Evolutionary conservation across 2,888 invertebrate genomes (phyloP), one percentile per base, ranked within the genome.

Genomic region (Leptinotarsa juncta): DNA sequence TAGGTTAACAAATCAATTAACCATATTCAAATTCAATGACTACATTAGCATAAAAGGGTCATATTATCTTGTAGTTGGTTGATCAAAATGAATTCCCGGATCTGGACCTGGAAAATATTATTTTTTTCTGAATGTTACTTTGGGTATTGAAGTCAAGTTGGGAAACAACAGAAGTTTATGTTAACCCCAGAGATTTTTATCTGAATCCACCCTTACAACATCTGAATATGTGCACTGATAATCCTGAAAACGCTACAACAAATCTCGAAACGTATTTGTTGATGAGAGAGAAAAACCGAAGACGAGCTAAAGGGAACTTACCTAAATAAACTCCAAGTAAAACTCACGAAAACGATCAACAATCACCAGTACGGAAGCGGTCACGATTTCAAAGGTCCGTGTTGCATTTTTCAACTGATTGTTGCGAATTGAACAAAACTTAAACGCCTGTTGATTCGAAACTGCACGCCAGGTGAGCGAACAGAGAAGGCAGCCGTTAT

Each of bases 401-500:
- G 69, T 75, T 50, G 70, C 75, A 75, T 75, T 75, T 72, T 71
- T 74, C 57, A 32, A 62, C 42, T 42, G 62, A 62, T 49, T 66
- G 18, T 67, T 65, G 68, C 68, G 48, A 55, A 71, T 71, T 55
- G 49, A 69, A 57, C 18, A 42, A 7, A 69, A 48, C 57, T 42
- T 57, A 60, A 69, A 57, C 57, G 57, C 42, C 51, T 55, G 73
- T 69, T 69, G 65, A 70, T 60, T 66, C 71, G 55, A 65, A 78
- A 80, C 79, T 78, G 78, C 76, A 78, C 55, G 77, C 68, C 81
- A 82, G 69, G 69, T 57, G 20, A 69, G 48, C 57, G 57, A 69
- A 51, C 67, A 81, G 80, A 80, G 79, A 78, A 79, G 79, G 76
- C 83, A 83, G 82, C 57, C 83, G 83, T 84, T 82, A 84, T 81